Conservation (phyloP, 2,113 vertebrate genomes). For the Alces alces region DNA sequence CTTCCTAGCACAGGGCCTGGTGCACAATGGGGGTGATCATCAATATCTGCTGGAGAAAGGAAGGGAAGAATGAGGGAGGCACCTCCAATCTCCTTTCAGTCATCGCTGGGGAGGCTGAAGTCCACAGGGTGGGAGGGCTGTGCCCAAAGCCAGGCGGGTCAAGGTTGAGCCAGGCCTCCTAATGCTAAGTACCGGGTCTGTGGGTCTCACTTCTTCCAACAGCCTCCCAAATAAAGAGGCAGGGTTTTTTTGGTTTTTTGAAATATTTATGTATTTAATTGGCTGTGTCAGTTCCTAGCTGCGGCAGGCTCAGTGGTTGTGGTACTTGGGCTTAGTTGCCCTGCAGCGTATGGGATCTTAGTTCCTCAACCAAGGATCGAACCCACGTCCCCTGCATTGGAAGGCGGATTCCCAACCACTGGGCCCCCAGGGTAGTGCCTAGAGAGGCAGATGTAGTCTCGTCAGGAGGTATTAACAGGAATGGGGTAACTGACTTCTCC, state of each 20-base stretch:
- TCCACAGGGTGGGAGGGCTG: neutral
- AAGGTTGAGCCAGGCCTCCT: neutral
- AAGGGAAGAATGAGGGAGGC: neutral
- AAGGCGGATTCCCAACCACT: neutral
- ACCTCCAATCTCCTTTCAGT: neutral
- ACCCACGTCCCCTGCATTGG: neutral
- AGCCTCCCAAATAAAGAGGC: neutral
- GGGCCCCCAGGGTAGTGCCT: neutral
- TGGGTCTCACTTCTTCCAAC: neutral
- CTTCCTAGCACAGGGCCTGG: neutral
- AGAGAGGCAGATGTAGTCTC: rapidly evolving
- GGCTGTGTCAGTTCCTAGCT: neutral
- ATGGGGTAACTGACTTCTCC: rapidly evolving
- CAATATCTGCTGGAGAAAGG: neutral
- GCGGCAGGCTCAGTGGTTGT: neutral
- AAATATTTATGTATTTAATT: neutral
- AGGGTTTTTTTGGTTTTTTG: neutral
- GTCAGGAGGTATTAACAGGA: neutral
- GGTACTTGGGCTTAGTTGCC: neutral
- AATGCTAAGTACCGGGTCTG: neutral
- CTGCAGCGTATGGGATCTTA: neutral
- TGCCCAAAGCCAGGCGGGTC: neutral
- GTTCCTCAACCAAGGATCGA: neutral
- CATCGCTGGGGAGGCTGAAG: neutral
- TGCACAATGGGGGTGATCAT: too few species aligned